phyloP scores from a whole-genome alignment of 2,888 invertebrate genomes.

The Drosophila tripunctata region DNA sequence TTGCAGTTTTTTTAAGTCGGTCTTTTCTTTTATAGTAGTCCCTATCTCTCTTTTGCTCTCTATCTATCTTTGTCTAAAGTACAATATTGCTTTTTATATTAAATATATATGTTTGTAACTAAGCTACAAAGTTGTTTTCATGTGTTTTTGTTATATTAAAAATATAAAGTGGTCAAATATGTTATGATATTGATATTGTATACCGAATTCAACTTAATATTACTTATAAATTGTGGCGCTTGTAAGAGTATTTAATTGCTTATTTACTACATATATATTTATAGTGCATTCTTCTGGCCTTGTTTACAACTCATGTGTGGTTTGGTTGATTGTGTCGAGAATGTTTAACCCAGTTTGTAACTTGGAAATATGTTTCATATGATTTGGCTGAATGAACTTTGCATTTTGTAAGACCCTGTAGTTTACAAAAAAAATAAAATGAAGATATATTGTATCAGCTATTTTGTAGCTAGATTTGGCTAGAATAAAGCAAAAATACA shows the following conservation, averaged over 20 bases:
- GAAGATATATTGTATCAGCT: no score
- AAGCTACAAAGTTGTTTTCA: no score
- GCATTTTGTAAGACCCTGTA: slow-evolving; percentile 1
- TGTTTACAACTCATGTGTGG: not conserved
- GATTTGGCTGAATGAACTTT: slow-evolving; percentile 8
- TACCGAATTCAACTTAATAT: no score
- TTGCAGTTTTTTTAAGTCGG: not conserved
- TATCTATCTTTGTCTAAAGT: not conserved
- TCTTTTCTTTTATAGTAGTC: not conserved
- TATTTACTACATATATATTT: no score
- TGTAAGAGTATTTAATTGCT: no score
- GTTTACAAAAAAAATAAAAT: not conserved
- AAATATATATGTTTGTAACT: no score
- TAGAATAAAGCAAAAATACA: no score
- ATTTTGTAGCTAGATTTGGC: no score
- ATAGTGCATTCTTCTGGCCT: not conserved
- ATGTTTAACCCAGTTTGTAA: slow-evolving; percentile 4
- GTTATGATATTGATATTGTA: no score
- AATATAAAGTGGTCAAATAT: no score
- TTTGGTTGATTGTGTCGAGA: not conserved
- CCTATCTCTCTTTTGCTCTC: not conserved
- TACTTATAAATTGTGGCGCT: no score
- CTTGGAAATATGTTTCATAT: not conserved
- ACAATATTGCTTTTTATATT: not conserved
- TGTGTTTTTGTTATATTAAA: no score